Evolutionary conservation across 2,888 invertebrate species (phyloP), one percentile per base, ranked within the genome.

Genomic region (Serrognathus titanus): DNA sequence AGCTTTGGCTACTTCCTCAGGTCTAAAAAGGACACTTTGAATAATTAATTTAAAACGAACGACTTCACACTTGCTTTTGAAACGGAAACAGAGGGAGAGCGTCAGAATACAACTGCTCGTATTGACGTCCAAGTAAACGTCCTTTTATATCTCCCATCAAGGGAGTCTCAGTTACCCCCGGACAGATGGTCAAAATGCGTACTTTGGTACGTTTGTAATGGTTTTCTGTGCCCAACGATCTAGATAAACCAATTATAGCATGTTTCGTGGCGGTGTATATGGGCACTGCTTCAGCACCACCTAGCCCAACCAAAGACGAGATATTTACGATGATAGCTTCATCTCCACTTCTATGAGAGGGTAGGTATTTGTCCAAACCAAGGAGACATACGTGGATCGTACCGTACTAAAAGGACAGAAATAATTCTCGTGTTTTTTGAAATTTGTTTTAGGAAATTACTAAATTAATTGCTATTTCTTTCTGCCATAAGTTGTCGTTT

Each of bases 321-420:
- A 57, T 48, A 39, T 57, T 57, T 11, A 57, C 49, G 13, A 57
- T 57, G 9, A 49, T 16, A 6, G 57, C 53, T 39, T 57, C 51
- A 9, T 48, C 47, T n/a, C 38, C 41, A 31, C 36, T 48, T 5
- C 45, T 52, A 31, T 57, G 52, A 46, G 48, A 45, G 13, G 55
- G 58, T 9, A 51, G 38, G 20, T 54, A 54, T 20, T 53, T 24
- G 39, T 53, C 50, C 31, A 51, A 31, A 6, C 45, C 54, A 9
- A 58, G 45, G 16, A 54, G 9, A 8, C 43, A 51, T 6, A 53
- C 54, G 12, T 54, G 49, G 9, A 58, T 53, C 12, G 41, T 36
- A 16, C 54, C 54, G 40, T 51, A 55, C 54, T 54, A 48, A 13
- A 55, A 54, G 24, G 24, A 31, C 1, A 1, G 1, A 31, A 6